Conservation (phyloP, 2,888 invertebrate species). For the Polydrusus tereticollis region DNA sequence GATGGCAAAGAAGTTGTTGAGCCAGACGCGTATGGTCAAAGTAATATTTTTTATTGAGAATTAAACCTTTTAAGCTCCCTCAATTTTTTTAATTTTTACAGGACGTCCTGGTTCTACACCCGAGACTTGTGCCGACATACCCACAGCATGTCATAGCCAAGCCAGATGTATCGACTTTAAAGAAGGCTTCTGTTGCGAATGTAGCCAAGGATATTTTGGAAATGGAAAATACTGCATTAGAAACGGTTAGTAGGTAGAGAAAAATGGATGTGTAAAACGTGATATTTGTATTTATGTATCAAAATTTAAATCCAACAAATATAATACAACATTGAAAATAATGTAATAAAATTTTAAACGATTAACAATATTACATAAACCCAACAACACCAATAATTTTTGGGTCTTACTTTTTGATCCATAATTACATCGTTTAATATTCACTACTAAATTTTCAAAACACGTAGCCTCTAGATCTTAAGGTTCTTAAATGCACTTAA, state of each 20-base stretch:
- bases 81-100: neutral
- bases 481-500: neutral
- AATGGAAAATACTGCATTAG: conserved; percentile 93
- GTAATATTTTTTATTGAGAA: conserved; percentile 50
- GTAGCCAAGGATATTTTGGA: conserved; percentile 88
- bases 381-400: no score
- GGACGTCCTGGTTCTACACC: neutral
- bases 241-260: conserved; percentile 57
- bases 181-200: conserved; percentile 91
- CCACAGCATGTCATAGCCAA: conserved; percentile 83
- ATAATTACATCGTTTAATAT: no score
- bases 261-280: no score
- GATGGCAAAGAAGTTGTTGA: conserved; percentile 79
- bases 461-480: neutral
- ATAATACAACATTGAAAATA: no score
- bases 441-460: no score
- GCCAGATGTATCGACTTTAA: conserved; percentile 87
- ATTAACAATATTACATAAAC: no score
- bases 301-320: no score
- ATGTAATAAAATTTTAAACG: no score
- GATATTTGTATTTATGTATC: no score
- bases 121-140: conserved; percentile 70
- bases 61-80: neutral
- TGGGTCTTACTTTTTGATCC: no score
- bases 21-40: conserved; percentile 74